Base-by-base conservation (phyloP, 2,797 vertebrate species). In the Paguma larvata region DNA sequence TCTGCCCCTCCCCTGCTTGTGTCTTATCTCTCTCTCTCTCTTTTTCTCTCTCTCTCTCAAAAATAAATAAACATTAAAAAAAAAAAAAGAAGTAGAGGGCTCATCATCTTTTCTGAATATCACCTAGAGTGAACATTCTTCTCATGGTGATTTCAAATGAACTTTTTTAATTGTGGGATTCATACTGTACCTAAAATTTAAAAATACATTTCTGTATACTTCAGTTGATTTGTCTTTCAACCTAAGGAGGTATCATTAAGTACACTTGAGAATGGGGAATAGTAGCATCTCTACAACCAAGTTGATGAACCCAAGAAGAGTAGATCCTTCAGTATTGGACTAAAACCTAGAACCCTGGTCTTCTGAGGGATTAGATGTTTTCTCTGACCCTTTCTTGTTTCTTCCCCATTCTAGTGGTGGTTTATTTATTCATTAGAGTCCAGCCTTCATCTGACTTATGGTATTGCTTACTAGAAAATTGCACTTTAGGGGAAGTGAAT, bases 381-480 rank as follows among this genome's bases (percentile, higher is more conserved):
- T 89, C 15, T 86, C 44, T 4, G 59, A 46, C 3, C 77, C 0
- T 4, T 65, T 91, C 8, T 41, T 85, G 44, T 8, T 65, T 62
- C 34, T 34, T 10, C 6, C 8, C 27, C 7, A 72, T 62, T 6
- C 38, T 87, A 25, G 18, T 34, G 85, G 46, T 70, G 13, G 11
- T 79, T 93, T 75, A 62, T 34, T 72, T 97, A 65, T 72, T 84
- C n/a, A 87, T 93, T 83, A 94, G 59, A 67, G 86, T 67, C 1
- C 32, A 93, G 48, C 16, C 13, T 89, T 93, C 19, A n/a, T 85
- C 30, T 89, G 75, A 97, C 89, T 96, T 91, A 93, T 84, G 25
- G 34, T 93, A 72, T 70, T 77, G 11, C 63, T 95, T 94, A 68
- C 70, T 38, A 96, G 51, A 97, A 97, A 85, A 80, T 48, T 92